Base-by-base conservation (phyloP, 30 jellyfish, hydroid and myxozoan genomes). In the Morbakka virulenta region DNA sequence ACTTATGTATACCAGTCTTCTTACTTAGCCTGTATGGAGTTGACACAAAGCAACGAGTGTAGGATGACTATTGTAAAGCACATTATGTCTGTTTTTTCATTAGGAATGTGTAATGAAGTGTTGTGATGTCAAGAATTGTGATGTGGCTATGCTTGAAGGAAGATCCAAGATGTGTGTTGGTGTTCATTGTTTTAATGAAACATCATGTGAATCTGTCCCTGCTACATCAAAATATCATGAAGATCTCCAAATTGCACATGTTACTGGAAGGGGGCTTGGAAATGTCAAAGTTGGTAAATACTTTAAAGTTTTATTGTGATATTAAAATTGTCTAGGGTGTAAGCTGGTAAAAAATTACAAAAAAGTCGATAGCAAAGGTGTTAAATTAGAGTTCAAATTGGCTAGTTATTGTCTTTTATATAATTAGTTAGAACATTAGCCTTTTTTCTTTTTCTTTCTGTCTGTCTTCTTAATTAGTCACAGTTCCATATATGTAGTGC, bases 201-300 rank as follows among this genome's bases (percentile, higher is more conserved):
- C 90, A 13, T 91, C 96, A n/a, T 91, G 98, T 53, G 96, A 80
- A 35, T 76, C 96, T 28, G 96, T 91, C 3, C 98, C 98, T 32
- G 94, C 72, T 24, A 67, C 41, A 84, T 62, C 72, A 66, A 96
- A 87, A 1, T 96, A 91, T 33, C 62, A 75, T 35, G 86, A 91
- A 33, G 98, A 91, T 49, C 64, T 91, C 23, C 98, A 91, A 62
- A 91, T 91, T 71, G 98, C 98, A 24, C 96, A 85, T 41, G 87
- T 91, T 29, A 53, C 96, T 0, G 95, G 93, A 32, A 70, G 95
- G 64, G 88, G 91, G 13, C 69, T 82, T 76, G 64, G 75, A 41
- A 91, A 91, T 61, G 48, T 83, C 52, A 62, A 93, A 21, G 36
- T 81, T n/a, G 98, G 98, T 91, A 50, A 14, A 92, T 13, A 50